Conservation (phyloP, 2,888 invertebrate genomes). For the Cabera pusaria region DNA sequence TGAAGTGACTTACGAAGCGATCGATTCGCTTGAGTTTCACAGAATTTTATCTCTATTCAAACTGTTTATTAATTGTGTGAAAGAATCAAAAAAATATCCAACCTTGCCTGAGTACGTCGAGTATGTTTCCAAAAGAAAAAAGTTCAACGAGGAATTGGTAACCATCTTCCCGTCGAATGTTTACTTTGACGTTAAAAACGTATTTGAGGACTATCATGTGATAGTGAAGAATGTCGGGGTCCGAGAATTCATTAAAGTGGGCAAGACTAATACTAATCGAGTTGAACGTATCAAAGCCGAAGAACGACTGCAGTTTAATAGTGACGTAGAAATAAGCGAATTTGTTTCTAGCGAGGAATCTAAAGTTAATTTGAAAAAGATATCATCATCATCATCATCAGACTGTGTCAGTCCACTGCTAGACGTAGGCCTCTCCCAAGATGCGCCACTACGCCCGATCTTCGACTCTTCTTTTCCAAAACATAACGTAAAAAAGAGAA, state of each 20-base stretch:
- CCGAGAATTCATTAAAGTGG: constrained; percentile 26
- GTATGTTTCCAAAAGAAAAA: constrained; percentile 17
- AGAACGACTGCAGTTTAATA: constrained; percentile 26
- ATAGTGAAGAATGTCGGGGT: constrained; percentile 26
- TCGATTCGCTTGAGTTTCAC: constrained; percentile 26
- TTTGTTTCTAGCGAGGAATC: constrained; percentile 31
- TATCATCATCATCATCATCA: too few relatives aligned
- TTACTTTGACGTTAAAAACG: constrained; percentile 2
- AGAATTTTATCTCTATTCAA: constrained; percentile 16
- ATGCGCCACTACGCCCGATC: too few relatives aligned
- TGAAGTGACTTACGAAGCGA: constrained; percentile 24
- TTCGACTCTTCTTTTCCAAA: too few relatives aligned
- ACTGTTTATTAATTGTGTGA: constrained; percentile 21
- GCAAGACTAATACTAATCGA: constrained; percentile 25
- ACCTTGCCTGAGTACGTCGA: constrained; percentile 19
- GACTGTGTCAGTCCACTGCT: too few relatives aligned
- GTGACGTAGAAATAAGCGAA: constrained; percentile 31
- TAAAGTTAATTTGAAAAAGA: constrained; percentile 24
- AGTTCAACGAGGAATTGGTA: constrained; percentile 6
- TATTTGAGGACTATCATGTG: constrained; percentile 12
- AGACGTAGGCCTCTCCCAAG: too few relatives aligned
- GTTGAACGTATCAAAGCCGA: constrained; percentile 35
- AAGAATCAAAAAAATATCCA: constrained; percentile 21
- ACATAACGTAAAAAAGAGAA: too few relatives aligned
- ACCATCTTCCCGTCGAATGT: constrained; percentile 17